phyloP scores from a whole-genome alignment of 1,140 invertebrate species.

The Sarcophaga peregrina region DNA sequence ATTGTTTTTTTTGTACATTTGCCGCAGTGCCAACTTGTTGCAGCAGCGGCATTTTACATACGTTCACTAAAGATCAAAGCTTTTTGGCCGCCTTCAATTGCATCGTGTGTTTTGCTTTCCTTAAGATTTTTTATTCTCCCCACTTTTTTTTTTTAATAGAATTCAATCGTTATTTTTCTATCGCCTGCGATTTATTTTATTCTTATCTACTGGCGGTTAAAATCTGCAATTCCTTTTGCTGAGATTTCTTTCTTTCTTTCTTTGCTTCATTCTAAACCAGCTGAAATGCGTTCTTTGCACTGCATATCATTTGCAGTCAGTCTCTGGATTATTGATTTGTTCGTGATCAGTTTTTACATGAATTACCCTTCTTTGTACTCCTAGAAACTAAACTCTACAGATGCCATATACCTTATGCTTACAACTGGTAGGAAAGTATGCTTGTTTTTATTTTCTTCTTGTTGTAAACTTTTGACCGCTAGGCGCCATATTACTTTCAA shows the following conservation, averaged over 20 bases:
- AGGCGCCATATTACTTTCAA: constrained; percentile 38
- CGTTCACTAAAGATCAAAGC: constrained; percentile 24
- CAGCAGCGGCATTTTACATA: constrained; percentile 40
- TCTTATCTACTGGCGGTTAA: constrained; percentile 24
- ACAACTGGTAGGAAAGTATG: background rate
- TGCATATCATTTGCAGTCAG: background rate
- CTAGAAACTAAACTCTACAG: background rate
- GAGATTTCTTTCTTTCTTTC: background rate
- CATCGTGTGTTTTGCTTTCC: constrained; percentile 36
- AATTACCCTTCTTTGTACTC: constrained; percentile 3
- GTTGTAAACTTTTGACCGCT: constrained; percentile 34
- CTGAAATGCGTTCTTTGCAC: background rate
- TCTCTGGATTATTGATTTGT: constrained; percentile 28
- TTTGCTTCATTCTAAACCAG: background rate
- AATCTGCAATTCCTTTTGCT: background rate
- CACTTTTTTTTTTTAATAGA: constrained; percentile 30
- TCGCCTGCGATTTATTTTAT: constrained; percentile 37
- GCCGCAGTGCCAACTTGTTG: constrained; percentile 24
- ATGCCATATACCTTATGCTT: background rate
- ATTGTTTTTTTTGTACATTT: background rate
- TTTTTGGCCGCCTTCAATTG: background rate
- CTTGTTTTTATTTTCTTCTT: background rate
- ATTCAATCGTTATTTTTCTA: constrained; percentile 42
- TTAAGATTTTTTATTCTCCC: background rate
- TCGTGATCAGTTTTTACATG: constrained; percentile 36